Evolutionary conservation across 2,888 invertebrate species (phyloP), one percentile per base, ranked within the genome.

Genomic region (Lysandra bellargus): DNA sequence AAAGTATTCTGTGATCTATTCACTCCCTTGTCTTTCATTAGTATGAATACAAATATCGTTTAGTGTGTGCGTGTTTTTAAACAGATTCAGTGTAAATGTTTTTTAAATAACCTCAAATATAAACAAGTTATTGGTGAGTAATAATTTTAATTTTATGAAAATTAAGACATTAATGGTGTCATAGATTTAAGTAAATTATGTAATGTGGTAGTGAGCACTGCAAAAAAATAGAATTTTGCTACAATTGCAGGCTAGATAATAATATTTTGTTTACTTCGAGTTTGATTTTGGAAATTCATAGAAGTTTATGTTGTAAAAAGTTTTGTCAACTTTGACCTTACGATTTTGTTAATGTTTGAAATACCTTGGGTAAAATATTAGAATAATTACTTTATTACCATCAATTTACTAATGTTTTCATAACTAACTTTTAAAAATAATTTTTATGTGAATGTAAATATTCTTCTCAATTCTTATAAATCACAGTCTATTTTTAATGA

Each of bases 61-160:
- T 76, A 30, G 33, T 33, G 6, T 57, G 57, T 76, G 57, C 76
- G 76, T 76, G 53, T 76, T 23, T 53, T 5, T 75, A 49, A 49
- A 53, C 61, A 61, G n/a, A 40, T n/a, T n/a, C n/a, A 37, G 61
- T 60, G 40, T 60, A 30, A 44, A 60, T 78, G 78, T 61, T 40
- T 78, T n/a, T 57, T 69, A 80, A 79, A 80, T 85, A 85, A 85
- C 85, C 85, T 85, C 83, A 83, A 85, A 85, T 40, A 82, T 82
- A 82, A 83, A 85, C 79, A 84, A 83, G 37, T 69, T 17, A 69
- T 69, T 17, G 69, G 69, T 69, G 9, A 69, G 69, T 69, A 57
- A 0, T 4, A 4, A 33, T 33, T 37, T 33, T 12, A 14, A 33
- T 33, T 14, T 33, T 33, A 33, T 12, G 9, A 64, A 30, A 9